Conservation (phyloP, 2,888 invertebrate genomes). For the Epinotia demarniana region DNA sequence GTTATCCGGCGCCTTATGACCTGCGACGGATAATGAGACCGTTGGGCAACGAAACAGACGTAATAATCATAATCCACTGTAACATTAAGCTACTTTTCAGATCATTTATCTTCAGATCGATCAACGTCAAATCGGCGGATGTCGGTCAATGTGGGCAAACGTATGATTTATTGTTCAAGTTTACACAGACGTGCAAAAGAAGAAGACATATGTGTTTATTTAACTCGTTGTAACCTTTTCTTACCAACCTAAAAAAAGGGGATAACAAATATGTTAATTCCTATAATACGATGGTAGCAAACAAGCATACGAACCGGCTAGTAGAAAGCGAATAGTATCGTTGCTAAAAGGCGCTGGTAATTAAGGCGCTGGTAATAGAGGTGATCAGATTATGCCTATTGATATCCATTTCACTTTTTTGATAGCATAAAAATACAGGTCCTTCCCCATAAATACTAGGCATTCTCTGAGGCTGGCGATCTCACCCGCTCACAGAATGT, state of each 20-base stretch:
- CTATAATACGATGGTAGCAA: background rate
- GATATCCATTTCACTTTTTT: background rate
- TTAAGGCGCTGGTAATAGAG: too few species aligned
- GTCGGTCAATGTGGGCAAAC: conserved; percentile 7
- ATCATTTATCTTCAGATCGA: conserved; percentile 29
- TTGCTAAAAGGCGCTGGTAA: background rate
- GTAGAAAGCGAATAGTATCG: background rate
- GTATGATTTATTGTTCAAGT: conserved; percentile 14
- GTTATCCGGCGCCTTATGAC: background rate
- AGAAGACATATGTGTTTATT: conserved; percentile 2
- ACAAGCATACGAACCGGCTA: background rate
- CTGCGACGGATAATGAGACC: conserved; percentile 5
- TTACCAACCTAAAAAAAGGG: background rate
- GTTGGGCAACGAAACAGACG: conserved; percentile 24
- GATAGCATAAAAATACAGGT: too few species aligned
- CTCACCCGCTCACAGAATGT: too few species aligned
- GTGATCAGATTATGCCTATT: background rate
- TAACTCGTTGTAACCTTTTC: background rate
- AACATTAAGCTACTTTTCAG: conserved; percentile 19
- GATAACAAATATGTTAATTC: background rate
- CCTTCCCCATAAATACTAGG: too few species aligned
- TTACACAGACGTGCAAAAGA: background rate
- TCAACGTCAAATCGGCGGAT: conserved; percentile 18
- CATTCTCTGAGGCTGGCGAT: too few species aligned
- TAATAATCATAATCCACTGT: conserved; percentile 33